A percentile compares a stretch with the other conserved stretches of the same genome.
Evolutionary conservation across 2,888 invertebrate genomes (phyloP).

Genomic region (Acanthoscelides obtectus): DNA sequence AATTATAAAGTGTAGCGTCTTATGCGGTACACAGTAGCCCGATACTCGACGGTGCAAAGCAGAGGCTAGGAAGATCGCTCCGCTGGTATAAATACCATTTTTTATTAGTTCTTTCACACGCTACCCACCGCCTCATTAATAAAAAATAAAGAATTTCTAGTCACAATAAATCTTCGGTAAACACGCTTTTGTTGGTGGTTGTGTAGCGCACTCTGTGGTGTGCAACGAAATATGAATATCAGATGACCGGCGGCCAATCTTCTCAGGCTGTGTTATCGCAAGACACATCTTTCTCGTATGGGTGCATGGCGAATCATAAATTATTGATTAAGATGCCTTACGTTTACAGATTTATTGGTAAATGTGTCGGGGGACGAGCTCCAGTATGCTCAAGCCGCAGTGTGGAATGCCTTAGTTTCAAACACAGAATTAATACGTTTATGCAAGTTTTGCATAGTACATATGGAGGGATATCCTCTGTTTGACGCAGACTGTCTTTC

Average conservation of each 20-base stretch:
- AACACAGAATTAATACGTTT: no score
- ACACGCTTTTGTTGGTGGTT: background rate
- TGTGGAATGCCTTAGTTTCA: no score
- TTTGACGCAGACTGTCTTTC: no score
- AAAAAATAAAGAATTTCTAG: background rate
- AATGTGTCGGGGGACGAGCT: background rate
- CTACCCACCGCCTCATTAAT: background rate
- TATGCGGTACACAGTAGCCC: conserved; percentile 5
- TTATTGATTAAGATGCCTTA: background rate
- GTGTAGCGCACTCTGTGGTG: background rate
- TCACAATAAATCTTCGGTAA: background rate
- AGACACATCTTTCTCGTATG: background rate
- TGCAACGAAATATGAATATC: background rate
- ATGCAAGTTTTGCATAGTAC: no score
- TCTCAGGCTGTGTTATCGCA: background rate
- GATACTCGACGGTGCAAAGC: background rate
- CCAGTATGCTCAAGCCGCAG: no score
- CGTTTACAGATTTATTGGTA: background rate
- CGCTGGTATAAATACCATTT: background rate
- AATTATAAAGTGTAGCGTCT: conserved; percentile 28
- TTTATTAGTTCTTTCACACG: background rate
- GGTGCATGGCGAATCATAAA: background rate
- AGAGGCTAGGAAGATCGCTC: background rate
- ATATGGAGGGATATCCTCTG: no score
- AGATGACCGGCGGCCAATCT: background rate